Base-by-base conservation (phyloP, 2,113 vertebrate genomes). In the Mirounga angustirostris region DNA sequence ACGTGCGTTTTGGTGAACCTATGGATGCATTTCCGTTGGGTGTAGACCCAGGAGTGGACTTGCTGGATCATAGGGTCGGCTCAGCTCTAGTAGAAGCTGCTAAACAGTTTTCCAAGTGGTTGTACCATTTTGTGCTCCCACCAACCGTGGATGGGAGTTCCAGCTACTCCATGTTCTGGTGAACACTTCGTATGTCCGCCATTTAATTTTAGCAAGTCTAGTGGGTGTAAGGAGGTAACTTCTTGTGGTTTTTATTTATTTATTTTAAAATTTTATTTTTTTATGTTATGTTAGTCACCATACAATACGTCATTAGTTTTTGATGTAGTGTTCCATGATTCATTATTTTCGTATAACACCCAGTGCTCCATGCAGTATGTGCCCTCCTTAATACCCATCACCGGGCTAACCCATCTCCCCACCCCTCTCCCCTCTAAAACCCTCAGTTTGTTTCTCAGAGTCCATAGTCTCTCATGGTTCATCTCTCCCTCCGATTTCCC, bases 101-200 rank as follows among this genome's bases (percentile, higher is more conserved):
- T 36, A 2, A 3, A 11, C 52, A 1, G 24, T 73, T 73, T 74
- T 63, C 33, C 43, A 10, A 63, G 67, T 11, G 33, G 22, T 16
- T 30, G 18, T 3, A 10, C 4, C 4, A 1, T 12, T 61, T 24
- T 18, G 26, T 24, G 10, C 26, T 74, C 21, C 78, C 26, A 0
- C 50, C 86, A 10, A 26, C 54, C 1, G 40, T 6, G 11, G 1
- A 0, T 1, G 69, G 15, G 33, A 1, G 18, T 56, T 50, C 82
- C 33, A 5, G 18, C 2, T 22, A 46, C 46, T 33, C 71, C 13
- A 4, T 0, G 0, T 11, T 43, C 33, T 63, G 4, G 2, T 46
- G 11, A 36, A 36, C 43, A 16, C 15, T 16, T 2, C 12, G 33
- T 3, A 2, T 0, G 56, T 76, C 5, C 0, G 46, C 2, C 43